phyloP scores from a whole-genome alignment of 2,888 invertebrate genomes.

The Carabus problematicus region DNA sequence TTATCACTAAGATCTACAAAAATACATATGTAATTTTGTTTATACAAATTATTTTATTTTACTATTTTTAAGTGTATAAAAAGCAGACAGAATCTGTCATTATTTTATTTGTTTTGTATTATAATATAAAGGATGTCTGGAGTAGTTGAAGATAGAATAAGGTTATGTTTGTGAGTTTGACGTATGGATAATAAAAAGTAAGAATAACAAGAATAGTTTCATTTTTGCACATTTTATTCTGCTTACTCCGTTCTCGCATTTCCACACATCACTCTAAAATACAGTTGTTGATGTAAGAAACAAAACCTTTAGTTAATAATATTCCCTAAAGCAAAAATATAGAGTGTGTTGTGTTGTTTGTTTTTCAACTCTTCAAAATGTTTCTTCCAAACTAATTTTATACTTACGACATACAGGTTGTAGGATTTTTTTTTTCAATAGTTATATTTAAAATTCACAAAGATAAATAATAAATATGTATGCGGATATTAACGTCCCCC shows the following conservation, averaged over 20 bases:
- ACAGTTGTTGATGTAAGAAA: constrained; percentile 36
- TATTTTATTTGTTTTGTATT: no score
- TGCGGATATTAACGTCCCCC: constrained; percentile 12
- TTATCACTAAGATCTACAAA: no score
- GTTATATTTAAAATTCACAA: constrained; percentile 11
- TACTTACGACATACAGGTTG: constrained; percentile 15
- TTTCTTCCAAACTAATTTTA: constrained; percentile 8
- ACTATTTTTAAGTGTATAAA: no score
- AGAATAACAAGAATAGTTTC: neutral
- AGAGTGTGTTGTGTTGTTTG: constrained; percentile 6
- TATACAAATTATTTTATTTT: no score
- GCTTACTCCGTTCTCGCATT: constrained; percentile 24
- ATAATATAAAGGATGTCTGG: no score
- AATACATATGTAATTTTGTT: no score
- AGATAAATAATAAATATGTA: neutral
- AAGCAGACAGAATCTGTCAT: no score
- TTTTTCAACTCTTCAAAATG: constrained; percentile 14
- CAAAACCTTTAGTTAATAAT: constrained; percentile 22
- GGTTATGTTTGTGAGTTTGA: no score
- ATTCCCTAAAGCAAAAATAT: constrained; percentile 26
- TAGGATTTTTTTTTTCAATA: constrained; percentile 1
- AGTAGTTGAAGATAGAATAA: no score
- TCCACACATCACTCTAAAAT: constrained; percentile 29
- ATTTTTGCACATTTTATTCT: constrained; percentile 36
- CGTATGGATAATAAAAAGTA: no score